Base-by-base conservation (phyloP, 1,140 invertebrate species). In the Drosophila pseudoobscura region DNA sequence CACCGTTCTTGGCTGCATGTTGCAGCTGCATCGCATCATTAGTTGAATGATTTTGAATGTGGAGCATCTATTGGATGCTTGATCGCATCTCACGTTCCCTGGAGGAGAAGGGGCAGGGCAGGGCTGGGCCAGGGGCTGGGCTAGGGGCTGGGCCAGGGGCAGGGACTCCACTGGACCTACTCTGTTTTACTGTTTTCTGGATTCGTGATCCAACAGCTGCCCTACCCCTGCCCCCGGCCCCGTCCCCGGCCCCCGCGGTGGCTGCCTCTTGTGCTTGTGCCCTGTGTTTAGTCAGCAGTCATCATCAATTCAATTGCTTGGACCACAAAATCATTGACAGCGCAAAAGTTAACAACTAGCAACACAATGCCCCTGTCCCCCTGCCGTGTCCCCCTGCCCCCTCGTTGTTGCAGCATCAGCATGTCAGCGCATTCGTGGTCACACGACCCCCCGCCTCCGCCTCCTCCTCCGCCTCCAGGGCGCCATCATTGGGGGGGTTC, bases 251-350 rank as follows among this genome's bases (percentile, higher is more conserved):
- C 55, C 56, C 61, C 63, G 15, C n/a, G 52, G 52, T 35, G 1
- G 31, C 35, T 55, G 70, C 51, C 65, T 56, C 35, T 26, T 26
- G 31, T 45, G 50, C 60, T 49, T 56, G 62, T 71, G 73, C 73
- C 61, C 63, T 80, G 82, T 80, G 82, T 75, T 85, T 64, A 72
- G 68, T 73, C 62, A 66, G 57, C 76, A 68, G 62, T 49, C 69
- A 55, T 55, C 80, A 57, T 69, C 80, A 75, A 75, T 80, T 85
- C 74, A 87, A 87, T 87, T 85, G 82, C 82, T 68, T 55, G 74
- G 64, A 82, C 77, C 74, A 78, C 82, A 85, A 78, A 87, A 75
- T 77, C 83, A 87, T 88, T 88, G 83, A 87, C 82, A 87, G 80
- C 74, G 69, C 44, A 70, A 75, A 70, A 68, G 58, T 57, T 75